Evolutionary conservation across 2,797 vertebrate genomes (phyloP).

Genomic region (Cynopterus sphinx): DNA sequence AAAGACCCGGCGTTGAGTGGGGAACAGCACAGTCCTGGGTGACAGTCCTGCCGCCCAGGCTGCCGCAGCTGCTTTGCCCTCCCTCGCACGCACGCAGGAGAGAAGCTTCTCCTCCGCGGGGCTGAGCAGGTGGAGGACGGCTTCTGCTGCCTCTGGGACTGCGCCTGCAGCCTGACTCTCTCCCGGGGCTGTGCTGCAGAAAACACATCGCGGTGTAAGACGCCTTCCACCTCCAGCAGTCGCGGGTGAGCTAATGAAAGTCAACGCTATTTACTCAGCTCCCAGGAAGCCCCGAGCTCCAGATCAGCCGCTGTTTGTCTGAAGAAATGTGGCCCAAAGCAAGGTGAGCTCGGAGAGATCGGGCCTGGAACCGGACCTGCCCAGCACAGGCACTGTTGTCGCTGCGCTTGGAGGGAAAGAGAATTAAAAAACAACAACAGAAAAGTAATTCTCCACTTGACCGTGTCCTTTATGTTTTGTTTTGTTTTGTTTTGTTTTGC

Average conservation of each 20-base stretch:
- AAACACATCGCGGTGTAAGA: not conserved
- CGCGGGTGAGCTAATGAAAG: not conserved
- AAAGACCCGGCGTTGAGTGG: not conserved
- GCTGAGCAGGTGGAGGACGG: not conserved
- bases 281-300: not conserved
- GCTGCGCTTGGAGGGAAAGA: not conserved
- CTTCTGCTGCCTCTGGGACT: not conserved
- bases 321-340: not conserved
- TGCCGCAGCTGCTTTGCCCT: not conserved
- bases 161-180: not conserved
- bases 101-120: not conserved
- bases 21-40: not conserved
- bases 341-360: not conserved
- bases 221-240: not conserved
- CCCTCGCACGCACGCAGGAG: fast-evolving
- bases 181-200: not conserved
- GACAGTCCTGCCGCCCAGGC: not conserved
- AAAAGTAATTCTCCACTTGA: not conserved
- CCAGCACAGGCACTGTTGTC: too few species aligned
- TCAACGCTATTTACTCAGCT: not conserved
- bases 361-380: not conserved
- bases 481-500: not conserved
- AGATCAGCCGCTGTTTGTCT: not conserved
- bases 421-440: not conserved
- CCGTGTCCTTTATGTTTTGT: not conserved